These are phyloP conservation scores for Labrus mixtus DNA, from an alignment of 2,113 vertebrate genomes.

Conservation along the genomic window DNA sequence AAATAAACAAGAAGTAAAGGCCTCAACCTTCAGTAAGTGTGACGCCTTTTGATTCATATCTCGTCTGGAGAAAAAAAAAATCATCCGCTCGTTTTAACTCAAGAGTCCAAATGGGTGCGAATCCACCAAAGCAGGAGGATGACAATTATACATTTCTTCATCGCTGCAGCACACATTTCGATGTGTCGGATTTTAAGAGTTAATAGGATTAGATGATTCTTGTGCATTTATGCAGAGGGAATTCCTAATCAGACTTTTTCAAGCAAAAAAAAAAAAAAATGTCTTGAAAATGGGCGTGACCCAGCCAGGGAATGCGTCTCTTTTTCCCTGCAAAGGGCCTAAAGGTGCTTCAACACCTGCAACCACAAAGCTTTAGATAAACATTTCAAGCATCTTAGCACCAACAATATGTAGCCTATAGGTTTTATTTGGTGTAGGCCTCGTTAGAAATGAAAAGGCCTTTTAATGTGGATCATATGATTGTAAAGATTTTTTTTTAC, in stretches of 20 bases:
- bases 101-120: neutral
- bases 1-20: slow-evolving; percentile 16
- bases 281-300: slow-evolving; percentile 69
- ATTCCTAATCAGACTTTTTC: slow-evolving; percentile 64
- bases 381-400: neutral
- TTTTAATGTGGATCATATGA: too few species aligned
- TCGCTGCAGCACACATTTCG: slow-evolving; percentile 27
- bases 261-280: slow-evolving; percentile 12
- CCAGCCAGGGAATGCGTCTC: slow-evolving; percentile 54
- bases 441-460: neutral
- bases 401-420: too few species aligned
- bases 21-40: neutral
- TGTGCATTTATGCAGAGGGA: slow-evolving; percentile 56
- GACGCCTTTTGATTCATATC: neutral
- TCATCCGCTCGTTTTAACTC: slow-evolving; percentile 1
- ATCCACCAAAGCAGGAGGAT: neutral
- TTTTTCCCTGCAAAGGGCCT: slow-evolving; percentile 48
- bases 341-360: slow-evolving; percentile 44
- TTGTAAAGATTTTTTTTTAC: too few species aligned
- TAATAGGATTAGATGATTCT: slow-evolving; percentile 67
- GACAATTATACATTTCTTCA: slow-evolving; percentile 5
- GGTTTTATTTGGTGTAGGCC: neutral
- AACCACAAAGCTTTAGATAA: neutral
- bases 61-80: neutral
- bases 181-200: slow-evolving; percentile 55